phyloP scores from a whole-genome alignment of 1,140 invertebrate genomes.

The Drosophila ercepeae region DNA sequence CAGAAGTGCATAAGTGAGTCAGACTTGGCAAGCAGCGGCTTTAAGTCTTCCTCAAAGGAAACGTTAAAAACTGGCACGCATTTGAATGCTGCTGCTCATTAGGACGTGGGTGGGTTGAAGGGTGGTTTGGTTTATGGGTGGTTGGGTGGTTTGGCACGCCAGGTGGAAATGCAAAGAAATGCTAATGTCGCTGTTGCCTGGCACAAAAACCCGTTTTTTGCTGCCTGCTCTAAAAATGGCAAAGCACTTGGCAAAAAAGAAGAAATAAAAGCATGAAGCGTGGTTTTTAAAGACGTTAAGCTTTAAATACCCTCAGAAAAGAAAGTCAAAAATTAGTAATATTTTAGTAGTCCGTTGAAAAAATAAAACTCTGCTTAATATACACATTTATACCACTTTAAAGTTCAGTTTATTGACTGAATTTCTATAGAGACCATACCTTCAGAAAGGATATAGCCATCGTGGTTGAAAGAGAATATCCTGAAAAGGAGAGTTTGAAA shows the following conservation, averaged over 20 bases:
- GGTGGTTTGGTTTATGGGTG: not conserved
- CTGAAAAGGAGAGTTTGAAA: not conserved
- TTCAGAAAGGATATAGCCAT: constrained; percentile 2
- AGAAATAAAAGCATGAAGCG: constrained; percentile 1
- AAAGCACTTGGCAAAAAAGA: constrained; percentile 40
- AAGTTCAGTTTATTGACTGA: not conserved
- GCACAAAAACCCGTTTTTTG: constrained; percentile 61
- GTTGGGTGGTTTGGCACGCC: constrained; percentile 1
- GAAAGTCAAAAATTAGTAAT: not conserved
- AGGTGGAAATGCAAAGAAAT: constrained; percentile 66
- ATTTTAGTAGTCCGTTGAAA: no score
- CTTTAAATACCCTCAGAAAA: constrained; percentile 5
- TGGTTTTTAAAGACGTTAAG: not conserved
- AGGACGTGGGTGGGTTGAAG: constrained; percentile 22
- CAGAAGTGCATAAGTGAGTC: constrained; percentile 59
- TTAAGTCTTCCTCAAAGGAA: constrained; percentile 47
- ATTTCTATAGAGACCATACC: not conserved
- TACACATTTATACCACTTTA: not conserved
- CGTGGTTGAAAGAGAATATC: not conserved
- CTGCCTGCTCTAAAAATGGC: constrained; percentile 43
- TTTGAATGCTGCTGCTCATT: constrained; percentile 70
- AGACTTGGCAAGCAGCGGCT: constrained; percentile 29
- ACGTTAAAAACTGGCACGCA: constrained; percentile 67
- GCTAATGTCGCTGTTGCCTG: constrained; percentile 64
- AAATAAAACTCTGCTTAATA: no score